Evolutionary conservation across 2,113 vertebrate genomes (phyloP), one percentile per base, ranked within the genome.

Genomic region (Herpetotheres cachinnans): DNA sequence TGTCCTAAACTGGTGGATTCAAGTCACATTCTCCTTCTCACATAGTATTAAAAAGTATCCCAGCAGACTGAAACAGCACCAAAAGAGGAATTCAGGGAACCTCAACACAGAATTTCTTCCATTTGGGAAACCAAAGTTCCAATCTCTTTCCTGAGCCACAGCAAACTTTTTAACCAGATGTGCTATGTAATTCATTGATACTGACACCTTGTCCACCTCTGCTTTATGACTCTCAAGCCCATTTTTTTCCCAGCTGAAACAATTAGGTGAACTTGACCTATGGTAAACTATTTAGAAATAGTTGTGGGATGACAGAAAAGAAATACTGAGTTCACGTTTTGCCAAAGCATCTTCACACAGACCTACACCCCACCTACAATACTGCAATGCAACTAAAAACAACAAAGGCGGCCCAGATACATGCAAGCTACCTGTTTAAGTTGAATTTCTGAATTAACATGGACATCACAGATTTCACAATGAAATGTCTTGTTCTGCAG

Each of bases 391-490:
- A 87, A 62, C 30, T 62, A 11, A 32, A 85, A 67, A 1, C 50
- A 66, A 13, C 11, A 58, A 76, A 80, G 50, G 24, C 92, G 20
- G 17, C 46, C 30, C 36, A 54, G 52, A 47, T 49, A 55, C 12
- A 6, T 27, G 62, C 15, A 84, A 73, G 34, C 69, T 98, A 99
- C 99, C 99, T 99, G 99, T 93, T 99, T 99, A 49, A 99, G 99
- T 4, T 99, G 99, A 94, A 99, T 99, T 98, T 99, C 99, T 71
- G 99, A 99, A 97, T 99, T 99, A 93, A 99, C 99, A 16, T 99
- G 99, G 65, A 99, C 99, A 59, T 99, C 99, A 83, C 99, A 99
- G 96, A 99, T 99, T 98, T 99, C 99, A 97, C 99, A 99, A 98
- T 99, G 99, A 98, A 99, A 99, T 1, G 99, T 99, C 93, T 99